A percentile compares a stretch with the other conserved stretches of the same genome.
Conservation (phyloP, 2,888 invertebrate species). For the Platycheirus albimanus region DNA sequence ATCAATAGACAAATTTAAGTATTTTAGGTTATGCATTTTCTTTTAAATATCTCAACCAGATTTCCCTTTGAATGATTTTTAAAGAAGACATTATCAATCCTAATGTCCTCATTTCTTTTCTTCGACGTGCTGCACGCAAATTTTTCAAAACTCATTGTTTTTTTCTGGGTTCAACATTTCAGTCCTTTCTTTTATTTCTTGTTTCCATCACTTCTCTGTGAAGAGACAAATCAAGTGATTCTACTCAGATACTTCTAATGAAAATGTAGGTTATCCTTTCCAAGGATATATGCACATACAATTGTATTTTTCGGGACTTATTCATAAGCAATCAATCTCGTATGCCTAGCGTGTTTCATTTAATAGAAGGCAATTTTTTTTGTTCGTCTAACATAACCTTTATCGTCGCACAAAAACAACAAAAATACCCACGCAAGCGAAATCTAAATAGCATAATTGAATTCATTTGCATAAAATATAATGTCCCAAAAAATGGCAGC, state of each 20-base stretch:
- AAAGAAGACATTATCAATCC: too few species aligned
- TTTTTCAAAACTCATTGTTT: too few species aligned
- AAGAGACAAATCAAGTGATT: neutral
- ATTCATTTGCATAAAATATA: constrained; percentile 17
- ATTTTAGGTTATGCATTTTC: too few species aligned
- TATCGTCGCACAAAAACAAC: neutral
- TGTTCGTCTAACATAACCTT: neutral
- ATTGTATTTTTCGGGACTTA: neutral
- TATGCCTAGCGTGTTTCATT: constrained; percentile 12
- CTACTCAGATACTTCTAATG: neutral
- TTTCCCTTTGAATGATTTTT: too few species aligned
- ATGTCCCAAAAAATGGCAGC: neutral
- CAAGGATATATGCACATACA: neutral
- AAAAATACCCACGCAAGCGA: too few species aligned
- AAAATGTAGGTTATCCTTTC: neutral
- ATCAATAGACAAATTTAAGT: too few species aligned
- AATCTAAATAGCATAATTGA: neutral
- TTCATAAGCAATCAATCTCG: constrained; percentile 25
- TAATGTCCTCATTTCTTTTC: too few species aligned
- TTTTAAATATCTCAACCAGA: too few species aligned
- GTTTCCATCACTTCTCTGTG: too few species aligned
- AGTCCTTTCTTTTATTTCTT: too few species aligned
- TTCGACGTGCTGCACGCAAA: too few species aligned
- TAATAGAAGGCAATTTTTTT: constrained; percentile 11
- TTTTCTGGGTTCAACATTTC: too few species aligned